Conservation (phyloP, 2,888 invertebrate species). For the Cheilosia grossa region DNA sequence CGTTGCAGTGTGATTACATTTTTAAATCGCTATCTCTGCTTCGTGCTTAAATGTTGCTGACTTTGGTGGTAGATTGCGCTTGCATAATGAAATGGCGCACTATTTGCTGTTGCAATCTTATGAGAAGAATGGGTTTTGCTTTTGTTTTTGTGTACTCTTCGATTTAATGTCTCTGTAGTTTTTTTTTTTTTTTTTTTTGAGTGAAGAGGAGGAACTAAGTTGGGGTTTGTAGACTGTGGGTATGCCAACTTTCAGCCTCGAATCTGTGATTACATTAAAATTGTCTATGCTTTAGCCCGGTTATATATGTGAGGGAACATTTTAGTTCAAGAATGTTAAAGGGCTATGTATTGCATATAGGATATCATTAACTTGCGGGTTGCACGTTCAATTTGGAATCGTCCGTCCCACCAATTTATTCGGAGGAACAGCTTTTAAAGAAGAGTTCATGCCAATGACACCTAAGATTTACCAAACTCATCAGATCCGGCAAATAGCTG, state of each 20-base stretch:
- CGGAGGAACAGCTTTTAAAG: too few relatives aligned
- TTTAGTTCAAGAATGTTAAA: neutral
- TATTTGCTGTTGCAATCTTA: neutral
- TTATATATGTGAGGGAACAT: neutral
- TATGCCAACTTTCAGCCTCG: neutral
- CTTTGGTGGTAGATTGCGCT: conserved; percentile 26
- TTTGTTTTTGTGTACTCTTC: neutral
- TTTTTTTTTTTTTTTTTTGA: neutral
- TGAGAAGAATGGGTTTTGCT: neutral
- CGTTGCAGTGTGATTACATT: conserved; percentile 33
- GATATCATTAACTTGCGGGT: too few relatives aligned
- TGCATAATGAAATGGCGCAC: neutral
- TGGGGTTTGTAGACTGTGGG: neutral
- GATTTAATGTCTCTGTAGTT: neutral
- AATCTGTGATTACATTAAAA: neutral
- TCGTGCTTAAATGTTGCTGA: conserved; percentile 21
- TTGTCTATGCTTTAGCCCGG: neutral
- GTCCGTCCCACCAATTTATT: too few relatives aligned
- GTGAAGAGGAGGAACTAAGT: neutral
- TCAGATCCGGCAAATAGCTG: too few relatives aligned
- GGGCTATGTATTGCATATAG: conserved; percentile 27
- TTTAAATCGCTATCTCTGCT: conserved; percentile 53
- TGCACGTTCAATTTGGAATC: too few relatives aligned
- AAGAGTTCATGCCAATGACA: too few relatives aligned
- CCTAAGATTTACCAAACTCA: too few relatives aligned